A percentile compares a stretch with the other conserved stretches of the same genome.
Evolutionary conservation across 2,797 vertebrate species (phyloP).

Genomic region (Macrochelys suwanniensis): DNA sequence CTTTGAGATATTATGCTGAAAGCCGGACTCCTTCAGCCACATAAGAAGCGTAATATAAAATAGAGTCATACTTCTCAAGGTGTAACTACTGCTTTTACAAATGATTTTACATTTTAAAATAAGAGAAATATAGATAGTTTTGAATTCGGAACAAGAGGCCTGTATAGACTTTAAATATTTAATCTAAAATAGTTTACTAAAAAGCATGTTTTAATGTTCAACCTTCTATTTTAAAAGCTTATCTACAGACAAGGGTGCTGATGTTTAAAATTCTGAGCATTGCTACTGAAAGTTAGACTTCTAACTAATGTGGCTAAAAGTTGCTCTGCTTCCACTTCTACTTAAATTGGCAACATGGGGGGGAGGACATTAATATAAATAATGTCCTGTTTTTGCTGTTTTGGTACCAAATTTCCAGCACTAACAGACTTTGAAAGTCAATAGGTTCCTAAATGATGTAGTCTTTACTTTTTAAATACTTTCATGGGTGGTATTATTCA

Average conservation of each 20-base stretch:
- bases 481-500: neutral
- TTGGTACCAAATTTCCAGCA: neutral
- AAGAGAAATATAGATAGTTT: neutral
- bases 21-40: neutral
- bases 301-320: neutral
- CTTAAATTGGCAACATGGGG: neutral
- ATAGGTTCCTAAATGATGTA: neutral
- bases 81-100: neutral
- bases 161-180: neutral
- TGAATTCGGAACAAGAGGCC: neutral
- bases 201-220: neutral
- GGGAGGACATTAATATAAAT: neutral
- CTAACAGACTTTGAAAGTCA: neutral
- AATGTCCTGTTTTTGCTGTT: neutral
- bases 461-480: neutral
- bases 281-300: neutral
- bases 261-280: neutral
- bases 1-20: neutral
- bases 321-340: neutral
- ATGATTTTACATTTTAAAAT: neutral
- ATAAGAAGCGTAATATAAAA: neutral
- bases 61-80: neutral
- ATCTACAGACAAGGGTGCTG: neutral
- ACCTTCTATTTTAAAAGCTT: neutral
- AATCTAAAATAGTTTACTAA: neutral